Evolutionary conservation across 2,888 invertebrate genomes (phyloP).

Genomic region (Eupithecia abbreviata): DNA sequence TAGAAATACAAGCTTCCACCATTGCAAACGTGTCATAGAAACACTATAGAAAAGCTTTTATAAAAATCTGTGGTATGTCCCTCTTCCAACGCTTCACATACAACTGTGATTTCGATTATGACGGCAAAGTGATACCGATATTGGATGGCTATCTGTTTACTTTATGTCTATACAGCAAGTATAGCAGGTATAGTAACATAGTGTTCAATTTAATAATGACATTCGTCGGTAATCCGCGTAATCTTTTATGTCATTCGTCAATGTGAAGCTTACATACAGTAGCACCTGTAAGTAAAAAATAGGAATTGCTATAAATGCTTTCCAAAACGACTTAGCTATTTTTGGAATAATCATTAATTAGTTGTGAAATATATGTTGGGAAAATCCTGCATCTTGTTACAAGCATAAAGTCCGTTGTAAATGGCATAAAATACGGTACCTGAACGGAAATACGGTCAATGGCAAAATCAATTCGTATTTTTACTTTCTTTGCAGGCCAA

Average conservation of each 20-base stretch:
- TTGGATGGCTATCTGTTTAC: slow-evolving; percentile 30
- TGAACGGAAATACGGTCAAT: too few relatives aligned
- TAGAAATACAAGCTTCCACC: slow-evolving; percentile 6
- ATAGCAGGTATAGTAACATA: slow-evolving; percentile 27
- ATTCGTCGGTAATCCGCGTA: neutral
- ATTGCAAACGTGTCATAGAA: slow-evolving; percentile 14
- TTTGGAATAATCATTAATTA: neutral
- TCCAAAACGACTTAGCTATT: neutral
- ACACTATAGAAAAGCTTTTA: neutral
- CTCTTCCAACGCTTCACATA: slow-evolving; percentile 18
- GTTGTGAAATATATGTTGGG: too few relatives aligned
- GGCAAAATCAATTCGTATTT: neutral
- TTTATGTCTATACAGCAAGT: slow-evolving; percentile 29
- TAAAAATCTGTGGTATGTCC: neutral
- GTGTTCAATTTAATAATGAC: slow-evolving; percentile 21
- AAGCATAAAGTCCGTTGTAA: neutral
- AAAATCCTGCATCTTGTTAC: neutral
- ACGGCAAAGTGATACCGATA: slow-evolving; percentile 20
- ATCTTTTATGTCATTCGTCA: slow-evolving; percentile 4
- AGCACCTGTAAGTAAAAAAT: neutral
- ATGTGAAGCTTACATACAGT: neutral
- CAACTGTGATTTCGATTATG: slow-evolving; percentile 45
- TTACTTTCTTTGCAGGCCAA: neutral
- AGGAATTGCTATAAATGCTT: neutral
- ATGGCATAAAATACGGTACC: neutral